Conservation (phyloP, 2,797 vertebrate genomes). For the Sitta carolinensis region DNA sequence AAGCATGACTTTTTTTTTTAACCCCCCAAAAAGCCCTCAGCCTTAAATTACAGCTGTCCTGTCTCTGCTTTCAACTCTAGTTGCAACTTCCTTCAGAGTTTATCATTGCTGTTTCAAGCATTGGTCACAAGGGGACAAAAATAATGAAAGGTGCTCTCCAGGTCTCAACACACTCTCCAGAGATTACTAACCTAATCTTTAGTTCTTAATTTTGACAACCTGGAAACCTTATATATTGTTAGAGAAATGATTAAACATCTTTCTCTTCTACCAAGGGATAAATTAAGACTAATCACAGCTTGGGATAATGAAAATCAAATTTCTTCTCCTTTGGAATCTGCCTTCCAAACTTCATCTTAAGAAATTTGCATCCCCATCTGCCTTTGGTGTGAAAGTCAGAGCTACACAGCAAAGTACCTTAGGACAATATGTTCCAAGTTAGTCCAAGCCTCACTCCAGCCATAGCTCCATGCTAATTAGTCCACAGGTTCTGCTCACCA, state of each 20-base stretch:
- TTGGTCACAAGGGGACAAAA: neutral
- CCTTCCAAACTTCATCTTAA: neutral
- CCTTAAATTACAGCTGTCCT: neutral
- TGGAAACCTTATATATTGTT: slow-evolving; percentile 11
- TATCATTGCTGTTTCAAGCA: slow-evolving; percentile 3
- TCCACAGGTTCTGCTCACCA: neutral
- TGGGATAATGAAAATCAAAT: slow-evolving; percentile 19
- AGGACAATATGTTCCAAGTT: neutral
- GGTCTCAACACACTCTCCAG: slow-evolving; percentile 12
- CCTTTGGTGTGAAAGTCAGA: neutral
- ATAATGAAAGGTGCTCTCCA: slow-evolving; percentile 34
- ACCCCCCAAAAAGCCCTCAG: neutral
- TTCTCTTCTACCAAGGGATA: slow-evolving; percentile 27
- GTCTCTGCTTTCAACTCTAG: neutral
- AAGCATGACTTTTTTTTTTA: neutral
- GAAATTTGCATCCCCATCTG: slow-evolving; percentile 24
- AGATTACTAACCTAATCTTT: slow-evolving; percentile 25
- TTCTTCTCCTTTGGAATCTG: slow-evolving; percentile 23
- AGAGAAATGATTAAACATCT: slow-evolving; percentile 32
- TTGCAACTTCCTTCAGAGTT: slow-evolving; percentile 15
- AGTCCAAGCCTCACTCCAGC: neutral
- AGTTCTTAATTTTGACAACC: slow-evolving; percentile 25
- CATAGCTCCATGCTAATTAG: slow-evolving; percentile 3
- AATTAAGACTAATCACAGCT: slow-evolving; percentile 45
- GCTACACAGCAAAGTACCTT: neutral